A percentile compares a stretch with the other conserved stretches of the same genome.
Conservation (phyloP, 2,888 invertebrate species). For the Nemotelus nigrinus region DNA sequence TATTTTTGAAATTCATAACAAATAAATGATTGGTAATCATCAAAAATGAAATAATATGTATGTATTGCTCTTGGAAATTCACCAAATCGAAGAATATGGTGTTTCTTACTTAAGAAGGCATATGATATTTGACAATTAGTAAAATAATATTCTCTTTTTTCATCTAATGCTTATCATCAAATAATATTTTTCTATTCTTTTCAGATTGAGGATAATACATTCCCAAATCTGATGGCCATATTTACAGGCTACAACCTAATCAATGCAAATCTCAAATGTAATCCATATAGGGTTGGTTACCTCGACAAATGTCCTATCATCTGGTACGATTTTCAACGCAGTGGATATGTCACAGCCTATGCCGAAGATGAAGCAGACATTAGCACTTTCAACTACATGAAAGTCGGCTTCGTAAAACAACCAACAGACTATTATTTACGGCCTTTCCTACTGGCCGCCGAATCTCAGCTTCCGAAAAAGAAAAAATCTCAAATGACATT, state of each 20-base stretch:
- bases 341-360: slow-evolving; percentile 77
- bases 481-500: slow-evolving; percentile 66
- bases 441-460: slow-evolving; percentile 73
- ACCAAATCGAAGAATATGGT: no score
- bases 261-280: slow-evolving; percentile 64
- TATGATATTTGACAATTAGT: no score
- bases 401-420: slow-evolving; percentile 73
- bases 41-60: no score
- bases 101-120: no score
- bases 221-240: slow-evolving; percentile 83
- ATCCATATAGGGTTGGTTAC: slow-evolving; percentile 65
- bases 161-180: no score
- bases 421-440: slow-evolving; percentile 82
- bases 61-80: no score
- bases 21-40: no score
- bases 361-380: slow-evolving; percentile 76
- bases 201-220: slow-evolving; percentile 82
- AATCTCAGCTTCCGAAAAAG: slow-evolving; percentile 66
- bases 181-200: slow-evolving; percentile 27
- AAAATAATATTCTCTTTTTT: no score
- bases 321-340: slow-evolving; percentile 75
- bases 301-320: slow-evolving; percentile 75
- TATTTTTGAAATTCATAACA: no score
- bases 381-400: slow-evolving; percentile 72
- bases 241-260: slow-evolving; percentile 71